Base-by-base conservation (phyloP, 2,888 invertebrate genomes). In the Hirudinaria manillensis region DNA sequence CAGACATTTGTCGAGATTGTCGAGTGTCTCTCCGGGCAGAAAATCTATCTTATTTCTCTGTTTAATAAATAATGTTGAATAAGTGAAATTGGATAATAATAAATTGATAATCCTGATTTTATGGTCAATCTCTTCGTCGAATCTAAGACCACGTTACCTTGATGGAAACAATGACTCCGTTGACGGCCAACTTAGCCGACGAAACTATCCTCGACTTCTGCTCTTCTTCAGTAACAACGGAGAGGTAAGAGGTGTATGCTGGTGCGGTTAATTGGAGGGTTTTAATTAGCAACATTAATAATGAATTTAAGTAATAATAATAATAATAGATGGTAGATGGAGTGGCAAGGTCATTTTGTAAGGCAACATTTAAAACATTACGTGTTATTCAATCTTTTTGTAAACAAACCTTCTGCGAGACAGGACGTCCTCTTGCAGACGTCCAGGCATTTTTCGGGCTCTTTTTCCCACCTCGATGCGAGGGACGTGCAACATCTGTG, bases 401-500 rank as follows among this genome's bases (percentile, higher is more conserved):
- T 19, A 61, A 32, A 65, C 74, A 29, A 27, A 79, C 79, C 75
- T 72, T 80, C 36, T 4, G 82, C 81, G 3, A 84, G 78, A 21
- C 81, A 77, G 29, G 80, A 24, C 1, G 82, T 78, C 51, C 82
- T 78, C 19, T 81, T 76, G 19, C 80, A 77, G 24, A 91, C 89
- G 82, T 89, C 88, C 76, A 88, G 85, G 80, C 90, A 89, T 4
- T 88, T 87, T 0, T 82, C 81, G 0, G 82, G 72, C 53, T 86
- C 84, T 77, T 83, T 85, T 79, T 87, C 87, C 87, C 88, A 89
- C 75, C 87, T 86, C 10, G 89, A 88, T 83, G 90, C 89, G n/a
- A 90, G 90, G 78, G 88, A 89, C 10, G 36, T 74, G 0, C 90
- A 90, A 78, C 86, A 86, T 74, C 90, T 89, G 82, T 92, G 91